Base-by-base conservation (phyloP, 2,797 vertebrate species). In the Emydoidea blandingii region DNA sequence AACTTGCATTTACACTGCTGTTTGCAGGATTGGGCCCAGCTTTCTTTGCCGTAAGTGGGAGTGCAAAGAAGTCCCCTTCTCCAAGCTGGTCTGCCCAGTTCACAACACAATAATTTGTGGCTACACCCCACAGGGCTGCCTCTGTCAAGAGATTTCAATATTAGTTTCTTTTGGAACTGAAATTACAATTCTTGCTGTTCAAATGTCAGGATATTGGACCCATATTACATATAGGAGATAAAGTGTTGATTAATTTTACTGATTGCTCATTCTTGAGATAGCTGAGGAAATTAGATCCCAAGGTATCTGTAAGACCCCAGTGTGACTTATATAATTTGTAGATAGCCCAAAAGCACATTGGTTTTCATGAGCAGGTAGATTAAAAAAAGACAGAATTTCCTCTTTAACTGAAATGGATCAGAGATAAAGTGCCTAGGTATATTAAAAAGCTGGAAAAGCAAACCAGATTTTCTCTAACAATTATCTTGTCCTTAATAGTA, bases 221-320 rank as follows among this genome's bases (percentile, higher is more conserved):
- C 23, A 50, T 97, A 93, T 93, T 92, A 94, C 95, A 92, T 95
- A 62, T 79, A 91, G 95, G 95, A 97, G 97, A 97, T 96, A 97
- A 98, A 98, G 94, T 95, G 97, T 97, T 98, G 97, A 98, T 98
- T 98, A 97, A 97, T 97, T 97, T 93, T 85, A 89, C 96, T 97
- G 97, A 97, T 97, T 97, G 97, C 94, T 97, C 96, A 31, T 96
- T 97, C 94, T 96, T 96, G 96, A 98, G 92, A 91, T 94, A 97
- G 96, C 96, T 96, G 95, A 96, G 97, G 97, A 98, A 98, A 98
- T 98, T 89, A 97, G 97, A 97, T 97, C 94, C 96, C 95, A 95
- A 95, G 95, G 97, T 95, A 92, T 96, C 96, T 97, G 95, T 95
- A 96, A 92, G 95, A 94, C 95, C 97, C 97, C 97, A 92, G 85